Evolutionary conservation across 2,888 invertebrate species (phyloP).

Genomic region (Amphipyra berbera): DNA sequence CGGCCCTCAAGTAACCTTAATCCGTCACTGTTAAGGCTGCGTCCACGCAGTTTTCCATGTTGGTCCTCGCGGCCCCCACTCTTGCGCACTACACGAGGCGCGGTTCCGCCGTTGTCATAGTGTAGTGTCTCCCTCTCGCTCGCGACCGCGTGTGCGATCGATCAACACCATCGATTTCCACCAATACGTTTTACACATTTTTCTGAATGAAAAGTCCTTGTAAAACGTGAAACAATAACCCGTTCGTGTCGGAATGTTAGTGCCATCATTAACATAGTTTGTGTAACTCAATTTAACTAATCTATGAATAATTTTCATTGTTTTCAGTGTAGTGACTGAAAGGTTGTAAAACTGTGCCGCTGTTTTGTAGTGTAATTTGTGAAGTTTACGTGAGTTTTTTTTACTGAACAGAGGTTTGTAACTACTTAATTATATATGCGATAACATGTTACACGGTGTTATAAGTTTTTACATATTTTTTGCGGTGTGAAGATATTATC

Average conservation of each 20-base stretch:
- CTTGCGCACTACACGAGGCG: constrained; percentile 68
- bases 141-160: constrained; percentile 78
- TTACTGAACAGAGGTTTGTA: constrained; percentile 52
- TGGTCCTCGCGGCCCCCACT: constrained; percentile 81
- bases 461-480: constrained; percentile 42
- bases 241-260: constrained; percentile 51
- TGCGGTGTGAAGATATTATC: constrained; percentile 39
- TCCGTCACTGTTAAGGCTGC: constrained; percentile 65
- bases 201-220: constrained; percentile 86
- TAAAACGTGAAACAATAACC: constrained; percentile 62
- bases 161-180: constrained; percentile 73
- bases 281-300: constrained; percentile 43
- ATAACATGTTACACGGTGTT: constrained; percentile 22
- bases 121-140: constrained; percentile 77
- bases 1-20: constrained; percentile 22
- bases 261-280: constrained; percentile 51
- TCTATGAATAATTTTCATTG: constrained; percentile 54
- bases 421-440: constrained; percentile 48
- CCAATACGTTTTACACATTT: constrained; percentile 79
- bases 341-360: constrained; percentile 50
- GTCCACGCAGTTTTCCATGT: constrained; percentile 81
- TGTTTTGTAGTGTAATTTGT: constrained; percentile 52
- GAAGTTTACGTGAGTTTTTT: constrained; percentile 45
- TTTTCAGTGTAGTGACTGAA: constrained; percentile 62
- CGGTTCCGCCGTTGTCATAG: constrained; percentile 63